These are phyloP conservation scores for Periophthalmus modestus DNA, from an alignment of 2,113 vertebrate species.

Conservation along the genomic window DNA sequence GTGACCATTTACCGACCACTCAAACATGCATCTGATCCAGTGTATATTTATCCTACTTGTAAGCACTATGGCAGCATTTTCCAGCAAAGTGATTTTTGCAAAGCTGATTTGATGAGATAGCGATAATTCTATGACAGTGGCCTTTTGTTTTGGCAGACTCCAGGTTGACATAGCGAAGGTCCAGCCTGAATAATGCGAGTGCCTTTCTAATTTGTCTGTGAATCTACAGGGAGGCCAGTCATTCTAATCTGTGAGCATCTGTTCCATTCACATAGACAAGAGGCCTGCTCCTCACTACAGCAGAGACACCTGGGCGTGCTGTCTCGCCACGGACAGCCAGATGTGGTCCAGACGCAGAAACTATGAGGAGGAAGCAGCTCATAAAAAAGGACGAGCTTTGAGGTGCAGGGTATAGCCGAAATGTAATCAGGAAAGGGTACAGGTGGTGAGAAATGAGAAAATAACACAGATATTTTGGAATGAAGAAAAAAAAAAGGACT, in stretches of 20 bases:
- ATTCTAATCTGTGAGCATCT: constrained; percentile 54
- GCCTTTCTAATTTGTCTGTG: constrained; percentile 48
- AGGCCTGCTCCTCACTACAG: constrained; percentile 28
- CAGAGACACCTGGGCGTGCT: constrained; percentile 34
- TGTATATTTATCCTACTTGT: too few species aligned
- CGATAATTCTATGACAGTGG: constrained; percentile 8
- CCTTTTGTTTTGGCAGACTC: constrained; percentile 19
- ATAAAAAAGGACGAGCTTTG: constrained; percentile 5
- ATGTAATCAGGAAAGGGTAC: too few species aligned
- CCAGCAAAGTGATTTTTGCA: background rate
- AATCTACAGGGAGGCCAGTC: constrained; percentile 36
- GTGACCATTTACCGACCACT: too few species aligned
- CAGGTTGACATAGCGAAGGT: constrained; percentile 29
- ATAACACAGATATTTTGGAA: too few species aligned
- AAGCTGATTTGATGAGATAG: constrained; percentile 14
- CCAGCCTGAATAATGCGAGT: constrained; percentile 40
- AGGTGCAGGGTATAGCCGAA: background rate
- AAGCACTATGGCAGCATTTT: too few species aligned
- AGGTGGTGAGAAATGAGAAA: too few species aligned
- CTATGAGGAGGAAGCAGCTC: constrained; percentile 35
- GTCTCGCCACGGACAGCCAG: constrained; percentile 27
- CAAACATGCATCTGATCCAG: too few species aligned
- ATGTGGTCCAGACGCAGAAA: constrained; percentile 50
- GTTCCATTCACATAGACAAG: constrained; percentile 53
- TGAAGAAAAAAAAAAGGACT: too few species aligned